Percentiles rank a stretch among this genome's conserved stretches.
Evolutionary conservation across 2,113 vertebrate species (phyloP).

Genomic region (Regulus satrapa): DNA sequence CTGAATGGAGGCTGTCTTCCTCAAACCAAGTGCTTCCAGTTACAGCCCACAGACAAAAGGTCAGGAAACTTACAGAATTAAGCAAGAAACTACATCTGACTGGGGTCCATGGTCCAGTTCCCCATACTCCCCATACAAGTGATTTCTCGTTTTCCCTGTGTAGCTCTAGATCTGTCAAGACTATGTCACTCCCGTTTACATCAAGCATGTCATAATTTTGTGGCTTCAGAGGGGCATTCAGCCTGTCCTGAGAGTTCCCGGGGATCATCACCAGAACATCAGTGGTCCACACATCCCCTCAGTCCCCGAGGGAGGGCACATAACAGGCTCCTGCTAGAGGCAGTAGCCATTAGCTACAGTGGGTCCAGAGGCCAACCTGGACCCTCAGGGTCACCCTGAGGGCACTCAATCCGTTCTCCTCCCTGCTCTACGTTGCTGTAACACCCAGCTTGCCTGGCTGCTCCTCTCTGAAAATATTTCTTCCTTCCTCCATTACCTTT

Average conservation of each 20-base stretch:
- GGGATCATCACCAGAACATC: not conserved
- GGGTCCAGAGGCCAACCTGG: not conserved
- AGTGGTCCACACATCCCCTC: not conserved
- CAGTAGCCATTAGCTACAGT: not conserved
- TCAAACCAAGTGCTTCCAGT: not conserved
- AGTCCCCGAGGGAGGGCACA: not conserved
- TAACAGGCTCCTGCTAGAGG: not conserved
- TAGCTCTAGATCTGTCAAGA: not conserved
- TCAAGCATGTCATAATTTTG: not conserved
- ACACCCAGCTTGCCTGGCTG: not conserved
- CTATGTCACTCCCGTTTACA: not conserved
- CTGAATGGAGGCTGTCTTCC: not conserved
- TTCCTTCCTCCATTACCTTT: not conserved
- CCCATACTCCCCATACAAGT: not conserved
- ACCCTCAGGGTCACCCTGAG: not conserved
- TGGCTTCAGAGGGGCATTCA: not conserved
- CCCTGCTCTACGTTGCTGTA: not conserved
- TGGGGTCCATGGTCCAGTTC: not conserved
- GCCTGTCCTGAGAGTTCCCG: not conserved
- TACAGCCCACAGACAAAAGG: not conserved
- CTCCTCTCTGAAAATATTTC: not conserved
- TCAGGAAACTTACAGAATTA: not conserved
- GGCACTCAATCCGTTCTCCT: fast-evolving
- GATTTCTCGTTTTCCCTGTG: not conserved
- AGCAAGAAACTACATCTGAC: not conserved